Percentiles rank a stretch among this genome's conserved stretches.
Conservation (phyloP, 1,140 invertebrate genomes). For the Macrotrachela quadricornifera region DNA sequence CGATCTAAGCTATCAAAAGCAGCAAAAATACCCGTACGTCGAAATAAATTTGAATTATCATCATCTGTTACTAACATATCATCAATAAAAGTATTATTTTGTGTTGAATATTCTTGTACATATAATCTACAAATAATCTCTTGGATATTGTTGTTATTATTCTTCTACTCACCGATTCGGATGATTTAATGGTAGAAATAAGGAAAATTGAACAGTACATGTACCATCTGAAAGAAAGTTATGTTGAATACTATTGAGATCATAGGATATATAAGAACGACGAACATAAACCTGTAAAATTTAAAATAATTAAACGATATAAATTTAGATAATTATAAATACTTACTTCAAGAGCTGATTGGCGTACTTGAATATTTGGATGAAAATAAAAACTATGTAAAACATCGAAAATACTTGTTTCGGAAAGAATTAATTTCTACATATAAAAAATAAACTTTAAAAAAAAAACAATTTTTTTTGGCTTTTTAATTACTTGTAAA, state of each 20-base stretch:
- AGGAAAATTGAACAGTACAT: not conserved
- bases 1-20: conserved; percentile 46
- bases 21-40: conserved; percentile 47
- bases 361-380: conserved; percentile 61
- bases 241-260: conserved; percentile 36
- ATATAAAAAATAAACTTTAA: too few relatives aligned
- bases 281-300: conserved; percentile 60
- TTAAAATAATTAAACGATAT: too few relatives aligned
- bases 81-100: too few relatives aligned
- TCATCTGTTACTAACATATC: too few relatives aligned
- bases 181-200: too few relatives aligned
- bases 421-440: conserved; percentile 69
- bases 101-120: too few relatives aligned
- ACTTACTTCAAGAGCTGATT: conserved; percentile 60
- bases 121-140: too few relatives aligned
- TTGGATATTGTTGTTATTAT: too few relatives aligned
- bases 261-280: conserved; percentile 80
- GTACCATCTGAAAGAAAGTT: not conserved
- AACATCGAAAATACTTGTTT: conserved; percentile 93
- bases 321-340: too few relatives aligned
- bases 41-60: not conserved
- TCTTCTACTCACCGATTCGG: too few relatives aligned
- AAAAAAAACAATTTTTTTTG: too few relatives aligned
- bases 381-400: conserved; percentile 97
- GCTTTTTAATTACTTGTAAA: conserved; percentile 34